Evolutionary conservation across 2,797 vertebrate genomes (phyloP).

Genomic region (Peromyscus nudipes): DNA sequence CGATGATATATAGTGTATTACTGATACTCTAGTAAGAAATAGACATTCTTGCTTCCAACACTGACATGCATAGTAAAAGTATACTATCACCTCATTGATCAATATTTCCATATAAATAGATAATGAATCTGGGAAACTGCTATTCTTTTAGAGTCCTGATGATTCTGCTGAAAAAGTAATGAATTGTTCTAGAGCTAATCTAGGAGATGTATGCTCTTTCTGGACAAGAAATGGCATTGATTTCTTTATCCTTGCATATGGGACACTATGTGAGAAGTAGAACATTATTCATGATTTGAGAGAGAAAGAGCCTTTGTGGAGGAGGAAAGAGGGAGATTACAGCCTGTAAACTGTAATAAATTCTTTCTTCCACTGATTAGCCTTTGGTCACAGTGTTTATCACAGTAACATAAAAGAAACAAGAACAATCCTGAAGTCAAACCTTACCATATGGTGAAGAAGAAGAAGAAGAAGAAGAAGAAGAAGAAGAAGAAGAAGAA

Average conservation of each 20-base stretch:
- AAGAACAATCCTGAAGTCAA: neutral
- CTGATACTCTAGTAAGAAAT: neutral
- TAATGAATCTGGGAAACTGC: neutral
- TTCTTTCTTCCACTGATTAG: neutral
- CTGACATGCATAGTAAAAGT: neutral
- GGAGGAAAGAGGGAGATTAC: neutral
- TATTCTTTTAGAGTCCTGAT: neutral
- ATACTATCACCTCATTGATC: neutral
- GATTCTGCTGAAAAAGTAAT: neutral
- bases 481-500: too few species aligned
- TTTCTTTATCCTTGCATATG: neutral
- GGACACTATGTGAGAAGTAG: neutral
- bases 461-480: neutral
- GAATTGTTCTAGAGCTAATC: neutral
- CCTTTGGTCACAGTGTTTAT: neutral
- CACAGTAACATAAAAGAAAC: neutral
- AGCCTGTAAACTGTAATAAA: neutral
- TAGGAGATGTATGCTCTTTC: neutral
- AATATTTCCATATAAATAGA: neutral
- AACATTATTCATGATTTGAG: neutral
- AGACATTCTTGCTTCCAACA: neutral
- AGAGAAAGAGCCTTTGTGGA: neutral
- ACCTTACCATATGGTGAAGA: neutral
- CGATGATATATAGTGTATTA: neutral
- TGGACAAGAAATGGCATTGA: neutral